Conservation (phyloP, 2,888 invertebrate genomes). For the Melanargia galathea region DNA sequence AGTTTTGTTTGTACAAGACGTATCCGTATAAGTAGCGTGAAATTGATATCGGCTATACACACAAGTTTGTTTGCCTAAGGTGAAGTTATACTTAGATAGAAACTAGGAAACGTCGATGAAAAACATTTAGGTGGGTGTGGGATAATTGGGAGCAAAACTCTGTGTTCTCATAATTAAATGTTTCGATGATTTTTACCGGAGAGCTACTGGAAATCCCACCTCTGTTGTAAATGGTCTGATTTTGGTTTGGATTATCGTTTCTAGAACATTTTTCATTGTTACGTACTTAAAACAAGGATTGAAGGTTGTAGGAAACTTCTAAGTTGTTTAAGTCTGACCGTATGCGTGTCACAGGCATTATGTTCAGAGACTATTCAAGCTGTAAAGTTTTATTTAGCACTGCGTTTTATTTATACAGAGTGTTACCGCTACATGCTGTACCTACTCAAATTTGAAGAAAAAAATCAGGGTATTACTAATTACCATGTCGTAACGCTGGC, state of each 20-base stretch:
- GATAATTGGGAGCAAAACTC: conserved; percentile 28
- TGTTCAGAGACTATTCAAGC: too few relatives aligned
- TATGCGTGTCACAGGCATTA: too few relatives aligned
- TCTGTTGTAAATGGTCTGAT: background rate
- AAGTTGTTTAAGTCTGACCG: too few relatives aligned
- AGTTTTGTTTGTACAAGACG: conserved; percentile 56
- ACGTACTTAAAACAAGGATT: too few relatives aligned
- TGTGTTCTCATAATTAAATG: conserved; percentile 2
- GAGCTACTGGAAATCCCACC: background rate
- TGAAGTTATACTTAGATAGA: conserved; percentile 25
- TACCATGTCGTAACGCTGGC: too few relatives aligned
- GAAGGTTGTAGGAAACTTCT: too few relatives aligned
- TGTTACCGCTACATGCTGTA: too few relatives aligned
- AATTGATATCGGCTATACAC: conserved; percentile 67
- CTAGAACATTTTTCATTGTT: background rate
- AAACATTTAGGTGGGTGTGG: conserved; percentile 19
- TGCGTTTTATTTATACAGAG: too few relatives aligned
- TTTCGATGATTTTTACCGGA: background rate
- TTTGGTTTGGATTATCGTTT: background rate
- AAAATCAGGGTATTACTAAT: too few relatives aligned
- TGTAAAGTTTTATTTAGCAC: too few relatives aligned
- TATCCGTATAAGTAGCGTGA: conserved; percentile 66
- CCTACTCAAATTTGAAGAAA: too few relatives aligned
- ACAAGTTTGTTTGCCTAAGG: conserved; percentile 58
- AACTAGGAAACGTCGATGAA: conserved; percentile 29